Evolutionary conservation across 2,888 invertebrate species (phyloP).

Genomic region (Ornithoptera alexandrae): DNA sequence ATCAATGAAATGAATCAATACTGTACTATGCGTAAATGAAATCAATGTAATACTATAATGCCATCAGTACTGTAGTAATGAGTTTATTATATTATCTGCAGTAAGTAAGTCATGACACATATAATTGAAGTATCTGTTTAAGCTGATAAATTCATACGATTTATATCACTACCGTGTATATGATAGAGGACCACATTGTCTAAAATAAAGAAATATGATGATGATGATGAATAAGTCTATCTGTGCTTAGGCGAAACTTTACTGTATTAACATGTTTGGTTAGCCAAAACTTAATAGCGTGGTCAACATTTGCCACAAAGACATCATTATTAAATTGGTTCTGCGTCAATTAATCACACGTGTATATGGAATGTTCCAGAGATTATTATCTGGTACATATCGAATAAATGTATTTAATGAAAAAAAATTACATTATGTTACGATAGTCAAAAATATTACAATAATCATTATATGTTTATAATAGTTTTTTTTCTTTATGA

Average conservation of each 20-base stretch:
- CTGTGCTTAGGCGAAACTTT: neutral
- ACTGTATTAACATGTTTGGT: neutral
- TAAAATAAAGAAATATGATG: no score
- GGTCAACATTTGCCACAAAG: neutral
- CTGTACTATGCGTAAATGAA: neutral
- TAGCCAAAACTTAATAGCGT: neutral
- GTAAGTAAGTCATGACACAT: slow-evolving; percentile 8
- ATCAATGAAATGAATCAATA: neutral
- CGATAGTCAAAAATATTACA: no score
- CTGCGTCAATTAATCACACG: neutral
- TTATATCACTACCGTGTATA: neutral
- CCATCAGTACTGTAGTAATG: slow-evolving; percentile 5
- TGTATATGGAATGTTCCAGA: neutral
- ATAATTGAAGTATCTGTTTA: neutral
- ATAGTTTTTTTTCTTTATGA: no score
- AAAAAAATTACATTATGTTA: no score
- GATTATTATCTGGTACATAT: neutral
- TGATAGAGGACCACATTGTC: no score
- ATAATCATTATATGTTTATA: no score
- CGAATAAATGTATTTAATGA: neutral
- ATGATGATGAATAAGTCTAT: neutral
- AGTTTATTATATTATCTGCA: slow-evolving; percentile 9
- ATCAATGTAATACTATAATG: neutral
- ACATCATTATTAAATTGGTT: neutral
- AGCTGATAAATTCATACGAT: neutral